Evolutionary conservation across 64 coral and sea anemone species (phyloP), one percentile per base, ranked within the genome.

Genomic region (Pachyseris speciosa): DNA sequence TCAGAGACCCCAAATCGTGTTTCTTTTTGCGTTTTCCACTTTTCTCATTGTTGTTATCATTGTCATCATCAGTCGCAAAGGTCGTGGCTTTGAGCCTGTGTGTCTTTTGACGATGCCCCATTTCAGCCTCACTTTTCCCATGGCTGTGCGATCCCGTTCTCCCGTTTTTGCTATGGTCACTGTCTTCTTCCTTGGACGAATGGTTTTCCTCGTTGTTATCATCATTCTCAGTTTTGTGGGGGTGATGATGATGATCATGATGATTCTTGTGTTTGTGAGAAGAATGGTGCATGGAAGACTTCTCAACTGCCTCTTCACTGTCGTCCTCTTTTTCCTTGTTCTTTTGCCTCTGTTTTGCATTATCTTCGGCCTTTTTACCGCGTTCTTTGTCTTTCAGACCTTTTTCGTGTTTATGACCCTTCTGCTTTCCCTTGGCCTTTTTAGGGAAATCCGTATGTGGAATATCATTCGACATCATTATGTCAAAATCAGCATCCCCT

Each of bases 401-500:
- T 16, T 78, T 50, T 2, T 83, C 72, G 75, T 86, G 55, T 25
- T 95, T 55, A 20, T 92, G 26, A 2, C 19, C n/a, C 19, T 16
- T 16, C 42, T 48, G 17, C 68, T 69, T 67, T 49, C 9, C 22
- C 76, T 86, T 80, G 37, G 65, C 57, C 7, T 93, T 60, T 41
- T 71, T 78, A 48, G 88, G 78, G 27, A 89, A 69, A 17, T 85
- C 28, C 20, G 69, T 78, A 40, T 73, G 95, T 33, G 95, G 95
- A 57, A 97, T 93, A 29, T 97, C 91, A 38, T 97, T 97, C 7
- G 95, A 90, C 91, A 97, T 97, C 78, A 93, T 80, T 67, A 97
- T 97, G 80, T 97, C 95, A 79, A 97, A 97, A 84, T 97, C 95
- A n/a, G 95, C 91, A 39, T 92, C 95, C 49, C 95, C 95, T 20